Evolutionary conservation across 1,140 invertebrate genomes (phyloP), one percentile per base, ranked within the genome.

Genomic region (Vanessa atalanta): DNA sequence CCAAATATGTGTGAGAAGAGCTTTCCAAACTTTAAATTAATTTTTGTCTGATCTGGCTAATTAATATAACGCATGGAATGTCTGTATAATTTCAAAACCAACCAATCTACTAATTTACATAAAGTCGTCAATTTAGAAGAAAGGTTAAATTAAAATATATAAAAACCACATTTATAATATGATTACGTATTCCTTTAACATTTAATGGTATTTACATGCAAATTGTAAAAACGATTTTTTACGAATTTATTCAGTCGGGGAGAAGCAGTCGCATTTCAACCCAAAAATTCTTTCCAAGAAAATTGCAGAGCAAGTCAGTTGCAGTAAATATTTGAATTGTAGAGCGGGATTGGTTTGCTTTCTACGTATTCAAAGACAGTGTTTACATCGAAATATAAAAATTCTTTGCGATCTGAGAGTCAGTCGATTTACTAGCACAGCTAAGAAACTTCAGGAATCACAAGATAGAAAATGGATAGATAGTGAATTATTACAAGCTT

Each of bases 241-340:
- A 84, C 79, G 77, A 82, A 82, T 80, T 80, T 81, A 77, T 82
- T 83, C 71, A 79, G 75, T 82, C 77, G 71, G 75, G 64, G 72
- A 73, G 77, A 79, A 83, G 79, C 71, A 78, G 68, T 78, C 68
- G 78, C 75, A 67, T 81, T 82, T 72, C 79, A 78, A 71, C 70
- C 77, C 70, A 72, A 88, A 88, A 87, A 76, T 88, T 86, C 81
- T 78, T 76, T 76, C 63, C 66, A 80, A 78, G 83, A 79, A 82
- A 88, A 88, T 89, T 84, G 89, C 87, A 83, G 69, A 79, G 83
- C 84, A 86, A 88, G 84, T 88, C 85, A 86, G 81, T 85, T 84
- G 85, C 83, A 76, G 83, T 85, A 91, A 91, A 91, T 91, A 88
- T 91, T 91, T 90, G 84, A 89, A 89, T 91, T 89, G 89, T 86